Conservation (phyloP, 2,888 invertebrate species). For the Tillus elongatus region DNA sequence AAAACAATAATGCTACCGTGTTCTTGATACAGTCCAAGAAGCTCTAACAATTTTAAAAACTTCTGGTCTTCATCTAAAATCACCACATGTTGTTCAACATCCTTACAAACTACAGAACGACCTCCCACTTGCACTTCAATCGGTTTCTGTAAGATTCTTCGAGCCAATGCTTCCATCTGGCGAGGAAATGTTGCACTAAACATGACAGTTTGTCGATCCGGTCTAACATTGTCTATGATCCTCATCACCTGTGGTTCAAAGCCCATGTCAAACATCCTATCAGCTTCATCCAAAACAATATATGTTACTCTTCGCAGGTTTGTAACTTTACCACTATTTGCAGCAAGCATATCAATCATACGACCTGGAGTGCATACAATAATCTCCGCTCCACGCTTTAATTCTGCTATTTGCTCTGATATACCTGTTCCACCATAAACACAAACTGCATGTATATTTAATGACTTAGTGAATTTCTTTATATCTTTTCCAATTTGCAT, state of each 20-base stretch:
- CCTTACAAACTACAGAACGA: constrained; percentile 92
- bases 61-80: constrained; percentile 94
- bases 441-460: constrained; percentile 82
- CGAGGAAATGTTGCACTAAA: constrained; percentile 98
- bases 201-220: constrained; percentile 96
- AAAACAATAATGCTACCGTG: constrained; percentile 92
- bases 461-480: constrained; percentile 83
- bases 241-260: constrained; percentile 98
- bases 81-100: constrained; percentile 91
- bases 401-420: constrained; percentile 85
- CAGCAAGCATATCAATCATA: constrained; percentile 99
- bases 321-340: constrained; percentile 95
- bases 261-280: constrained; percentile 99
- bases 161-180: constrained; percentile 97
- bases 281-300: constrained; percentile 96
- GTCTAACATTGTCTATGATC: constrained; percentile 93
- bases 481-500: constrained; percentile 98
- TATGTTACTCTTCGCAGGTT: constrained; percentile 95
- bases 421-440: constrained; percentile 98
- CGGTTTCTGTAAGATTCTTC: constrained; percentile 86
- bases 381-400: constrained; percentile 91
- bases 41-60: constrained; percentile 91
- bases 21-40: constrained; percentile 91
- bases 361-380: constrained; percentile 98
- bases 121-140: constrained; percentile 92